These are phyloP conservation scores for Amiota minor DNA, from an alignment of 2,888 invertebrate genomes.

Conservation along the genomic window DNA sequence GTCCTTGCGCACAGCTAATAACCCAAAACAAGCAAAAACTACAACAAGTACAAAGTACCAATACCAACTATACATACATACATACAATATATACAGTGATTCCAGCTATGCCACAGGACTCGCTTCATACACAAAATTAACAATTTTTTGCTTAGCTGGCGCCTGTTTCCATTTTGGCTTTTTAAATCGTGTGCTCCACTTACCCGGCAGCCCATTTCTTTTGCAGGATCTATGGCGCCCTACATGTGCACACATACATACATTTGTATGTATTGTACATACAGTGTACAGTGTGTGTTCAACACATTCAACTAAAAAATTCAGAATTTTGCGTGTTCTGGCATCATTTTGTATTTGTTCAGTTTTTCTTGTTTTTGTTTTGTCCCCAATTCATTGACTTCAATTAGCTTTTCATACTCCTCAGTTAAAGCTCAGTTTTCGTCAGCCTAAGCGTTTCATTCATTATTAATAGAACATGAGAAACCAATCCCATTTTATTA, in stretches of 20 bases:
- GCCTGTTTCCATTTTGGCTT: no score
- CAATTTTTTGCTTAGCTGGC: no score
- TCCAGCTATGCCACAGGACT: no score
- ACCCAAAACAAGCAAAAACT: no score
- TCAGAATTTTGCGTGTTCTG: conserved; percentile 53
- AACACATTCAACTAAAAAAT: neutral
- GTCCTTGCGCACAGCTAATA: no score
- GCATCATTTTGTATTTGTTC: conserved; percentile 48
- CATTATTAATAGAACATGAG: neutral
- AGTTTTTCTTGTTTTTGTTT: neutral
- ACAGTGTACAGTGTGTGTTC: neutral
- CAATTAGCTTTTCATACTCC: conserved; percentile 4
- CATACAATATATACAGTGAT: neutral
- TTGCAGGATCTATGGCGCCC: conserved; percentile 14
- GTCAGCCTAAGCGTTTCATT: neutral
- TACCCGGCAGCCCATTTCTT: neutral
- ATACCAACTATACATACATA: neutral
- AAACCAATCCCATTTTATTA: neutral
- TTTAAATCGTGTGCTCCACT: no score
- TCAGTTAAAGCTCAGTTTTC: neutral
- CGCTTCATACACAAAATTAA: no score
- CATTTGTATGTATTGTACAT: neutral
- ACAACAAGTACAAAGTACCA: neutral
- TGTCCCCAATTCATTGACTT: no score
- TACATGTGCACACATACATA: neutral